These are phyloP conservation scores for Onychostoma macrolepis DNA, from an alignment of 2,113 vertebrate species.

Conservation along the genomic window DNA sequence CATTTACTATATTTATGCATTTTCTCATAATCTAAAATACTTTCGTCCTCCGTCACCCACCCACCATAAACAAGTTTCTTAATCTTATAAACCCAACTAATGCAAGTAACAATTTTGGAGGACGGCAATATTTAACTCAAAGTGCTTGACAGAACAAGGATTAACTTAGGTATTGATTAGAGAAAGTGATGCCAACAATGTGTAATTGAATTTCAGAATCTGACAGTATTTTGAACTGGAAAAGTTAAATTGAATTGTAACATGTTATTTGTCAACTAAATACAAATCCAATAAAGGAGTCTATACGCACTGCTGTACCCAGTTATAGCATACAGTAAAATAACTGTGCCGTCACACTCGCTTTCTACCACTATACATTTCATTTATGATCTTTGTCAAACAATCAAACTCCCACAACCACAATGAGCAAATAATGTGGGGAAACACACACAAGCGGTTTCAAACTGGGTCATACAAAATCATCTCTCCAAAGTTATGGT, in stretches of 20 bases:
- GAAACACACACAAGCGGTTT: background rate
- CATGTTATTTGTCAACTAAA: constrained; percentile 3
- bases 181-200: background rate
- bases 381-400: background rate
- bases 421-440: constrained; percentile 8
- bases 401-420: constrained; percentile 10
- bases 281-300: background rate
- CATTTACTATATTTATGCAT: background rate
- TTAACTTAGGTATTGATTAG: background rate
- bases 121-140: constrained; percentile 20
- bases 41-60: constrained; percentile 14
- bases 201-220: constrained; percentile 5
- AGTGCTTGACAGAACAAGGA: background rate
- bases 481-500: background rate
- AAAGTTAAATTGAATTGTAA: background rate
- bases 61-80: background rate
- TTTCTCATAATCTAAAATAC: constrained; percentile 7
- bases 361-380: constrained; percentile 9
- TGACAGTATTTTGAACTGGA: background rate
- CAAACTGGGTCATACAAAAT: constrained; percentile 17
- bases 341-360: background rate
- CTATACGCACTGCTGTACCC: background rate
- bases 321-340: constrained; percentile 9
- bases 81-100: background rate
- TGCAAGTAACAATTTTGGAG: background rate